A percentile compares a stretch with the other conserved stretches of the same genome.
Conservation (phyloP, 35 echinoderm and acorn worm genomes). For the Heliocidaris erythrogramma region DNA sequence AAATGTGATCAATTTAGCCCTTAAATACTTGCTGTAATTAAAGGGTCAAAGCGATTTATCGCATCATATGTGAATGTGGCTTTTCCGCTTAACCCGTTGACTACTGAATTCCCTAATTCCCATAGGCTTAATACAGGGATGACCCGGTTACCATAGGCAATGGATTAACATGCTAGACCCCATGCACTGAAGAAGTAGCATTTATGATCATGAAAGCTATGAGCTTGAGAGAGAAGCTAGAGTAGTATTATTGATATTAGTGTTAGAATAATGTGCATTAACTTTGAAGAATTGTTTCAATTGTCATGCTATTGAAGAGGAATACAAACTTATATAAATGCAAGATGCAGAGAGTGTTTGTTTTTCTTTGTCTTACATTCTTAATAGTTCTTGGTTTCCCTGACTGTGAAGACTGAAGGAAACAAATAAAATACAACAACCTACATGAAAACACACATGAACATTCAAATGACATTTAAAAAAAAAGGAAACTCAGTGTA, state of each 20-base stretch:
- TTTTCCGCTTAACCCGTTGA: not conserved
- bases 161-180: not conserved
- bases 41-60: not conserved
- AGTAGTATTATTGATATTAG: not conserved
- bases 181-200: not conserved
- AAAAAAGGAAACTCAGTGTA: not conserved
- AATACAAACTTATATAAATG: not conserved
- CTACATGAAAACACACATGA: not conserved
- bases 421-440: not conserved
- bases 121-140: too few relatives aligned
- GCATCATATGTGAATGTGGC: not conserved
- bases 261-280: not conserved
- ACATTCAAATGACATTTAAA: not conserved
- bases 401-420: conserved; percentile 15
- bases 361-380: not conserved
- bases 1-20: too few relatives aligned
- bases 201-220: not conserved
- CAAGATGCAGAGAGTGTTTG: not conserved
- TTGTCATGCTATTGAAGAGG: not conserved
- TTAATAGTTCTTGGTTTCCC: conserved; percentile 25
- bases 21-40: too few relatives aligned
- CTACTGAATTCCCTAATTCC: too few relatives aligned
- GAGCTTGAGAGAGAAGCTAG: not conserved
- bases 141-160: too few relatives aligned
- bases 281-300: not conserved